Conservation (phyloP, 2,113 vertebrate genomes). For the Oreocharis arfaki region DNA sequence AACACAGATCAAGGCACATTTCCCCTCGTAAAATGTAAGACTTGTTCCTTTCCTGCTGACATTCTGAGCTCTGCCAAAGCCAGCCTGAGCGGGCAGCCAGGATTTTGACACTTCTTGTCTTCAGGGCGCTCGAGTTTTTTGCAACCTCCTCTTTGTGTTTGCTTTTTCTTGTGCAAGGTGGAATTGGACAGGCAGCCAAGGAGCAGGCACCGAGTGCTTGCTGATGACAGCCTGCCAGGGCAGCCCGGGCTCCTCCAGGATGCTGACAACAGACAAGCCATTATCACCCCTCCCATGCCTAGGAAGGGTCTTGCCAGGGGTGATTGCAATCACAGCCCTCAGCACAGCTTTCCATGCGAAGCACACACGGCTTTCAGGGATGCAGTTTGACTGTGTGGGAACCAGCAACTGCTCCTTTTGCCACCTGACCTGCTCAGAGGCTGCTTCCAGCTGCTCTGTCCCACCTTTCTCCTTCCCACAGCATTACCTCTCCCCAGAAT, state of each 20-base stretch:
- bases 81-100: not conserved
- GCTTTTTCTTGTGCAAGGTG: not conserved
- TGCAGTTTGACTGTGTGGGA: not conserved
- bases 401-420: not conserved
- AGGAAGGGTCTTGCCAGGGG: not conserved
- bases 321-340: not conserved
- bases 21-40: not conserved
- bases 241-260: not conserved
- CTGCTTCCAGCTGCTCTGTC: not conserved
- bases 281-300: not conserved
- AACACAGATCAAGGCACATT: not conserved
- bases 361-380: not conserved
- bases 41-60: not conserved
- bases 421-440: not conserved
- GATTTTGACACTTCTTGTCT: constrained; percentile 14
- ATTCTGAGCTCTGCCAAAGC: not conserved
- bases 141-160: not conserved
- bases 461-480: not conserved
- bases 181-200: not conserved
- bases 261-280: not conserved
- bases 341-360: not conserved
- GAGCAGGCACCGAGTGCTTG: not conserved
- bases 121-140: not conserved
- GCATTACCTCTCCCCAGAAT: not conserved
- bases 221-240: not conserved